Evolutionary conservation across 2,113 vertebrate species (phyloP).

Genomic region (Melanostigma gelatinosum): DNA sequence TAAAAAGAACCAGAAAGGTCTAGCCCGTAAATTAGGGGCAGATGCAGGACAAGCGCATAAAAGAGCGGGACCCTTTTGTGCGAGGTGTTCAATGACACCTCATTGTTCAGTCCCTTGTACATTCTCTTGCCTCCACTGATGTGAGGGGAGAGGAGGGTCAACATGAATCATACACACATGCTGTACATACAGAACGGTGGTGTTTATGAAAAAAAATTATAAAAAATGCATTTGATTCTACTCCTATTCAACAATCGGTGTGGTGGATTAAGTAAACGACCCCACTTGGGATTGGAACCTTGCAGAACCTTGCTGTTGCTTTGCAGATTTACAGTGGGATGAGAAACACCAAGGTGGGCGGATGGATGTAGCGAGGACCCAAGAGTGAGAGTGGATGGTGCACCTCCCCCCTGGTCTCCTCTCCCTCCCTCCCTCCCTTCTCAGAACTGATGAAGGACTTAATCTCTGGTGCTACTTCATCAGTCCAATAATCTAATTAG

Average conservation of each 20-base stretch:
- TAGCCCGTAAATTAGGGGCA: constrained; percentile 63
- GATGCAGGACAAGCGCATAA: constrained; percentile 3
- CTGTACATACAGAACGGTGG: neutral
- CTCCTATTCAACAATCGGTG: neutral
- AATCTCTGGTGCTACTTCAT: constrained; percentile 77
- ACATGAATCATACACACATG: constrained; percentile 8
- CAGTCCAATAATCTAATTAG: constrained; percentile 79
- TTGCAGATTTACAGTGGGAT: constrained; percentile 34
- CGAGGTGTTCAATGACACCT: constrained; percentile 10
- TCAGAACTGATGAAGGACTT: constrained; percentile 76
- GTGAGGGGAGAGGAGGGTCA: neutral
- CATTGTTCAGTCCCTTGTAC: neutral
- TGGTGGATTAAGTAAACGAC: constrained; percentile 4
- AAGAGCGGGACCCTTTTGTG: constrained; percentile 36
- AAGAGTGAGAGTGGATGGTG: constrained; percentile 20
- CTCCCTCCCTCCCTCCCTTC: constrained; percentile 38
- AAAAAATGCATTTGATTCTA: neutral
- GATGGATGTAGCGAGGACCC: constrained; percentile 29
- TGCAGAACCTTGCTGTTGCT: constrained; percentile 23
- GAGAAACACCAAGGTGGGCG: constrained; percentile 9
- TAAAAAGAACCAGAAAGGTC: constrained; percentile 67
- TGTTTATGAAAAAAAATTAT: neutral
- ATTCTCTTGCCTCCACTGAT: neutral
- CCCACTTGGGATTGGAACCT: neutral
- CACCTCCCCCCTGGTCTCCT: constrained; percentile 18